A percentile compares a stretch with the other conserved stretches of the same genome.
phyloP scores from a whole-genome alignment of 2,888 invertebrate genomes.

The Archips xylosteana region DNA sequence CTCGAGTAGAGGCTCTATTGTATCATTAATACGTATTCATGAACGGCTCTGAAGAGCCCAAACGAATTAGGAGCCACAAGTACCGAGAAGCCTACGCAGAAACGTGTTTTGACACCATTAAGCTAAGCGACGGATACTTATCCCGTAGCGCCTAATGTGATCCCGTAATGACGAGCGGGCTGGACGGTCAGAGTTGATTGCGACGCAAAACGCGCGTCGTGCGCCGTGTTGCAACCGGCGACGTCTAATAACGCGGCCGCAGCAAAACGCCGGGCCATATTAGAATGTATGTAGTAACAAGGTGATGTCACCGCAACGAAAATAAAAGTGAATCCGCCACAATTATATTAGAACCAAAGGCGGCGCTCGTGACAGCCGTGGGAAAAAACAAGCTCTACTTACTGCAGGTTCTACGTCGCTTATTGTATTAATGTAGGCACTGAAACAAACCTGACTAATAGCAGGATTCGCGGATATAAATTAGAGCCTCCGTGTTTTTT shows the following conservation, averaged over 20 bases:
- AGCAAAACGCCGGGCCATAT: conserved; percentile 31
- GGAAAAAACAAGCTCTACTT: conserved; percentile 21
- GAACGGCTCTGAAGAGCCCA: neutral
- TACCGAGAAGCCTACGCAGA: neutral
- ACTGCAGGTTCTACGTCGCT: neutral
- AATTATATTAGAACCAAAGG: conserved; percentile 16
- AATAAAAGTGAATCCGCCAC: conserved; percentile 57
- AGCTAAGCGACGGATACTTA: neutral
- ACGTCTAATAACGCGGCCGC: conserved; percentile 21
- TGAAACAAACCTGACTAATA: neutral
- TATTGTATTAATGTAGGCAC: neutral
- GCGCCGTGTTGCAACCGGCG: conserved; percentile 28
- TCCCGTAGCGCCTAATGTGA: conserved; percentile 16
- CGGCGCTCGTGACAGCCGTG: conserved; percentile 21
- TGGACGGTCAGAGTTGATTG: conserved; percentile 19
- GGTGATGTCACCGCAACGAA: conserved; percentile 61
- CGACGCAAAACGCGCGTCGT: conserved; percentile 17
- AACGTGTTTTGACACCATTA: conserved; percentile 1
- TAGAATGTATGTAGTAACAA: conserved; percentile 41
- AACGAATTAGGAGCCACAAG: neutral
- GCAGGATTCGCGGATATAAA: conserved; percentile 6
- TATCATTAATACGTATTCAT: conserved; percentile 16
- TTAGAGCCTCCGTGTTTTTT: neutral
- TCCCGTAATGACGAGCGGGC: conserved; percentile 19
- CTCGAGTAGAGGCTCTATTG: conserved; percentile 12